These are phyloP conservation scores for Ptilodon capucinus DNA, from an alignment of 2,888 invertebrate species.

Conservation along the genomic window DNA sequence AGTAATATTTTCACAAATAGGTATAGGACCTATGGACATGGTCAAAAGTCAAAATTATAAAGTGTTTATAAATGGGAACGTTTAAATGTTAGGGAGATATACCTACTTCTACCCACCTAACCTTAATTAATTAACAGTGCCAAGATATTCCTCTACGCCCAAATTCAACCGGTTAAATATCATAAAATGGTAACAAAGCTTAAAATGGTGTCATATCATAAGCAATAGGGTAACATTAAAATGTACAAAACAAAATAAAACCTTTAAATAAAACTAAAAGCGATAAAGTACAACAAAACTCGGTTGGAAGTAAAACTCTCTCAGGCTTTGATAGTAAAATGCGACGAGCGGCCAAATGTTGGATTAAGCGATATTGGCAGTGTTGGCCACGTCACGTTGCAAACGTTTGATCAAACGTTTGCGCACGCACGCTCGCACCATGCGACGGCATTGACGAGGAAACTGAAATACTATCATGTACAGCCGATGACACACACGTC, in stretches of 20 bases:
- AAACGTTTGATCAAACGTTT: constrained; percentile 24
- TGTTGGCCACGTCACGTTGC: constrained; percentile 41
- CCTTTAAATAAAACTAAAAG: constrained; percentile 56
- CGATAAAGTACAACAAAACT: constrained; percentile 57
- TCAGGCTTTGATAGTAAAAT: constrained; percentile 65
- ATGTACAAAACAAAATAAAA: constrained; percentile 52
- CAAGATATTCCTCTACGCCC: constrained; percentile 34
- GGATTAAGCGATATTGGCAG: constrained; percentile 37
- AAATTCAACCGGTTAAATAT: constrained; percentile 47
- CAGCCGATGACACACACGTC: constrained; percentile 40
- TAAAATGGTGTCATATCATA: constrained; percentile 68
- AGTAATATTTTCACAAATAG: constrained; percentile 14
- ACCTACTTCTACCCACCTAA: constrained; percentile 4
- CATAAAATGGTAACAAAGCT: constrained; percentile 70
- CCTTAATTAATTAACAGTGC: constrained; percentile 45
- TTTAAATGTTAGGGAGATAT: no score
- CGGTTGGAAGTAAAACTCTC: constrained; percentile 43
- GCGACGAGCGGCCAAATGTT: constrained; percentile 61
- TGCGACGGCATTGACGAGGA: constrained; percentile 50
- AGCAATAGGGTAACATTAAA: constrained; percentile 55
- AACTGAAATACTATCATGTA: constrained; percentile 42
- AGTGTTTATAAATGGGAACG: background rate
- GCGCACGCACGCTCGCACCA: constrained; percentile 37
- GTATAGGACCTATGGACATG: background rate
- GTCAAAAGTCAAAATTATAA: background rate